phyloP scores from a whole-genome alignment of 2,888 invertebrate genomes.

The Baronia brevicornis region DNA sequence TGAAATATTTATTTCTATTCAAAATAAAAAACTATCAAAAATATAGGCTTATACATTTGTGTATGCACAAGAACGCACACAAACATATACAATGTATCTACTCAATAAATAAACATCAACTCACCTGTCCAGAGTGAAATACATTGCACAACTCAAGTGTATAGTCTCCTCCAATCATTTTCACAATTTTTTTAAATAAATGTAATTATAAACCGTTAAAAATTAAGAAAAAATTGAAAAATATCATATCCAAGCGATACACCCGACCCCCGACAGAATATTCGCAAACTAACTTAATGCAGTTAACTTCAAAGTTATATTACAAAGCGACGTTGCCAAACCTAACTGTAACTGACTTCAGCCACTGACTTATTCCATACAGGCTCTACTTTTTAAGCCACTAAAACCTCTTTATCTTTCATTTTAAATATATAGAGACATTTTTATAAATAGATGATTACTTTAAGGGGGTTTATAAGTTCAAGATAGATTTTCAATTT shows the following conservation, averaged over 20 bases:
- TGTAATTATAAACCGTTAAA: conserved; percentile 20
- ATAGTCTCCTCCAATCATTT: conserved; percentile 89
- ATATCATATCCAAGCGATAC: conserved; percentile 33
- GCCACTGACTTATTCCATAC: conserved; percentile 34
- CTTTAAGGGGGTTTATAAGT: conserved; percentile 24
- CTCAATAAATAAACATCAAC: no score
- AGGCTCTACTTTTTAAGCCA: no score
- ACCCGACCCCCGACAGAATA: conserved; percentile 27
- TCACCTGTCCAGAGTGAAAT: conserved; percentile 91
- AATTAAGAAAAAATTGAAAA: conserved; percentile 26
- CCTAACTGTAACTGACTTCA: conserved; percentile 44
- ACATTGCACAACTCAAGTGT: conserved; percentile 91
- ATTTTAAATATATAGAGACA: no score
- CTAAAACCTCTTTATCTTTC: no score
- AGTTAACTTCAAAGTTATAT: conserved; percentile 46
- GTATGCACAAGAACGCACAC: no score
- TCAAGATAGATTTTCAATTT: no score
- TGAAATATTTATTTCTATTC: no score
- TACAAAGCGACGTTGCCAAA: conserved; percentile 52
- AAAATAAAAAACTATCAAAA: no score
- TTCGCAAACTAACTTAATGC: conserved; percentile 41
- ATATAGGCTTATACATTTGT: no score
- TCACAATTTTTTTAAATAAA: conserved; percentile 25
- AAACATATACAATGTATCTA: no score
- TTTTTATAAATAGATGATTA: no score